Evolutionary conservation across 2,888 invertebrate species (phyloP), one percentile per base, ranked within the genome.

Genomic region (Aporophyla nigra): DNA sequence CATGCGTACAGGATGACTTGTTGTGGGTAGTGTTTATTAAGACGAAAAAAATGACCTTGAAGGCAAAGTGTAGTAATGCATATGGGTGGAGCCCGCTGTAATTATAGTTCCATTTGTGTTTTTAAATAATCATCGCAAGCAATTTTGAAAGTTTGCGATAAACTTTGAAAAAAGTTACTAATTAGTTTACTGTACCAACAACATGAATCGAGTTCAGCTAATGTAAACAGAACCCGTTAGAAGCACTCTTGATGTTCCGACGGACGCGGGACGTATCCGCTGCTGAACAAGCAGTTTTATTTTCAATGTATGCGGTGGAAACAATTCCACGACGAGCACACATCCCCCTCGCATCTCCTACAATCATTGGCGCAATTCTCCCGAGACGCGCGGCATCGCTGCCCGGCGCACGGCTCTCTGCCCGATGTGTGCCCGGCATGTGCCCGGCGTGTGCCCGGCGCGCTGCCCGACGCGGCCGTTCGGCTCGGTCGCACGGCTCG

Each of bases 251-350:
- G 12, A n/a, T 27, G 68, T 62, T n/a, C 43, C 5, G 7, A 1
- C 19, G 21, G 33, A 61, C 51, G 7, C 19, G 16, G 5, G 49
- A 19, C 24, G n/a, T 49, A 54, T 56, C 24, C 16, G 27, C 51
- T 51, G 5, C 7, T 58, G 14, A 49, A 53, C 16, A 46, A 70
- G 63, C 66, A 61, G 70, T 76, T 75, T 74, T 63, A 54, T 61
- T 71, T 58, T 16, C 62, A 65, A 67, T 74, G 56, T 27, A 74
- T 56, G 51, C 58, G 14, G 40, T 19, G n/a, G 24, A 61, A 80
- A 74, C 63, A 69, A 77, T 77, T 77, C 40, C 24, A 43, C 21
- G 54, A 24, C 24, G 49, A 59, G 19, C 46, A 62, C 43, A 74
- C 40, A 73, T 76, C 43, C 53, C 33, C 58, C 46, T 61, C 54